Evolutionary conservation across 2,888 invertebrate species (phyloP), one percentile per base, ranked within the genome.

Genomic region (Cerastoderma edule): DNA sequence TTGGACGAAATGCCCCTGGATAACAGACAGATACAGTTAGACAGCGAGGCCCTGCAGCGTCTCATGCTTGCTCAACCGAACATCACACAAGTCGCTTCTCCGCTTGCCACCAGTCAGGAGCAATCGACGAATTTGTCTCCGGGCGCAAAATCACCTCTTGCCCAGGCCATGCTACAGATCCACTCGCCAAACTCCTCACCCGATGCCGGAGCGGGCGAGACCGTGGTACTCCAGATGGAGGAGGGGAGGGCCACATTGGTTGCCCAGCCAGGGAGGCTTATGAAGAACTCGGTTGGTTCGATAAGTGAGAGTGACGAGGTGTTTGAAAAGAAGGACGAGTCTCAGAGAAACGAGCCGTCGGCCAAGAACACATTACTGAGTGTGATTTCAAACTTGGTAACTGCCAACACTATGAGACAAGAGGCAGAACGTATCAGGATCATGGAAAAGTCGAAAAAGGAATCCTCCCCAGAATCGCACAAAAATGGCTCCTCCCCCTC

Each of bases 321-420:
- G 27, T 80, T 80, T 57, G 72, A 74, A 33, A 73, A 74, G n/a
- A 53, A 65, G 22, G 68, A 65, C 28, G 65, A 35, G 19, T 68
- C 50, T 56, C 13, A 16, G n/a, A 72, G 73, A 53, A 46, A 27
- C 4, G 69, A 67, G n/a, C 46, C n/a, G n/a, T n/a, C 69, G 33
- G 33, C 67, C n/a, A 60, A 46, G 24, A 28, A 63, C 19, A 60
- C 77, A 48, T 78, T 88, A 16, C 85, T 87, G 53, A 85, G 85
- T 57, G 88, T 87, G 16, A 86, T 88, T 57, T 86, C 87, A 19
- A 86, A 88, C 70, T 73, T 89, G 65, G 85, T 87, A 28, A 81
- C 84, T 28, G 83, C 85, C 22, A 84, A 85, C 32, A 69, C 80
- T 2, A 67, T 67, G 22, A 70, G 69, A 53, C 82, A 80, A n/a